Evolutionary conservation across 2,888 invertebrate species (phyloP), one percentile per base, ranked within the genome.

Genomic region (Pristionchus exspectatus): DNA sequence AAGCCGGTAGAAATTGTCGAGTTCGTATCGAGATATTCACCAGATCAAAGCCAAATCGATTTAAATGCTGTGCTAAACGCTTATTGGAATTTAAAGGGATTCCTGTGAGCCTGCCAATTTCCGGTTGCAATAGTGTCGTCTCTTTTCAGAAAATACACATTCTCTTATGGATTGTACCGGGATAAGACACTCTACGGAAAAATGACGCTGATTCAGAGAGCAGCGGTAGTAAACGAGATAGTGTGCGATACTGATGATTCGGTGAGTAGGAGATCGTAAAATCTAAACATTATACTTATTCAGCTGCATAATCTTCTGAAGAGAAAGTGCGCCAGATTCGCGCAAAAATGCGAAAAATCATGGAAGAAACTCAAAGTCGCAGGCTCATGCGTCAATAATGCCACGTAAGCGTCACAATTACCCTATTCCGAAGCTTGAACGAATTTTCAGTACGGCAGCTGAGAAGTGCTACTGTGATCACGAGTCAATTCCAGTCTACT

Each of bases 381-480:
- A 0, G 44, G 44, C 7, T 18, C 44, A 44, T 77, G 77, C 77
- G 21, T 44, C 0, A 5, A 30, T 9, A 38, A 77, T 77, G 44
- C 77, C 14, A 77, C 18, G 77, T 77, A 44, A 18, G 44, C 7
- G n/a, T 66, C 2, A 18, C 59, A 59, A 59, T 59, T 2, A 59
- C 14, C 59, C 14, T 72, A 5, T 72, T 74, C 24, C n/a, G n/a
- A n/a, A n/a, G n/a, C n/a, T n/a, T n/a, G n/a, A n/a, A n/a, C n/a
- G n/a, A n/a, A n/a, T n/a, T n/a, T 38, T 77, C 44, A 77, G 77
- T 24, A 18, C 77, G 18, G 12, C 38, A 9, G 16, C 77, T 24
- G 77, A 77, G 44, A 77, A 77, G n/a, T 81, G 77, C n/a, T 81
- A n/a, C 77, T 81, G 77, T 50, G 77, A 81, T 12, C 50, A 4